Evolutionary conservation across 2,888 invertebrate species (phyloP), one percentile per base, ranked within the genome.

Genomic region (Leptinotarsa rubiginosa): DNA sequence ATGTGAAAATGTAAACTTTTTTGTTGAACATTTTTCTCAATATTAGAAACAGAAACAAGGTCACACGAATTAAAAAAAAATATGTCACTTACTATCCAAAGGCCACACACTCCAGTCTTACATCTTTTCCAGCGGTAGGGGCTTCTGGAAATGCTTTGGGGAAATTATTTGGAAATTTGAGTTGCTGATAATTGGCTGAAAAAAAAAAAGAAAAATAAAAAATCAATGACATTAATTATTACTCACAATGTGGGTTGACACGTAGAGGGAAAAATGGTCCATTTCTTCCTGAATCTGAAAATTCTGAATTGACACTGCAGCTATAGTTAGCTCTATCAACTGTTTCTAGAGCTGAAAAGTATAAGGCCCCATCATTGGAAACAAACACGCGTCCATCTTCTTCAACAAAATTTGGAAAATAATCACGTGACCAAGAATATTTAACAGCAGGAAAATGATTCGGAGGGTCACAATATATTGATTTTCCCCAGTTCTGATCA

Each of bases 111-210:
- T 99, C 98, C 69, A 99, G 88, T 75, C 96, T 90, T 18, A 98
- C 96, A 87, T 97, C 95, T 84, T 96, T 93, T 0, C 97, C 97
- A 22, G 96, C 96, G 76, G 94, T 89, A 0, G 98, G 97, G 25
- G 97, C 96, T 86, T 96, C 96, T 0, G 98, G 98, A 85, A 97
- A 98, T 0, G 95, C 93, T 89, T 97, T 97, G 0, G 98, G 98
- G 83, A 99, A 99, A 83, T 96, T 96, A 85, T 96, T 97, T 0
- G 97, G 95, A 84, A 98, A 97, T 84, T 96, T 95, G 56, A 98
- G 89, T 47, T 69, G 69, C 56, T 69, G 68, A 47, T 62, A 62
- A 62, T 62, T 41, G 66, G 49, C 65, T 52, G 86, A 86, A 47
- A 47, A 81, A 77, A 68, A 73, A 22, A 18, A 65, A 52, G n/a